Percentiles rank a stretch among this genome's conserved stretches.
Conservation (phyloP, 2,888 invertebrate genomes). For the Monoplex corrugatus region DNA sequence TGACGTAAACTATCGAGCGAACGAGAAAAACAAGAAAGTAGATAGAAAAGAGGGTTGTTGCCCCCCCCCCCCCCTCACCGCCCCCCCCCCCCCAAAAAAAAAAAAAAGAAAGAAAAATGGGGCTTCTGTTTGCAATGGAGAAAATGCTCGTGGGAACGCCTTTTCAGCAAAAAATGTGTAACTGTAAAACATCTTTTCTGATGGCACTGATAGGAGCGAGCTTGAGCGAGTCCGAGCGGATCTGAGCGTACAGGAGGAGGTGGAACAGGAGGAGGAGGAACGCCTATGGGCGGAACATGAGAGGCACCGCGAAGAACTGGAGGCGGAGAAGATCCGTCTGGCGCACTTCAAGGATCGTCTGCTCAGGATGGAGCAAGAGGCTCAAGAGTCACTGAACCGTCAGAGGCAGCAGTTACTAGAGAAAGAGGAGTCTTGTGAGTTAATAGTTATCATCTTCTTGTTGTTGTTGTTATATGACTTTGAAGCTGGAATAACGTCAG, state of each 20-base stretch:
- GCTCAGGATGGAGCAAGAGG: constrained; percentile 62
- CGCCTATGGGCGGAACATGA: constrained; percentile 69
- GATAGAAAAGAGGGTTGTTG: no score
- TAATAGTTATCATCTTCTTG: no score
- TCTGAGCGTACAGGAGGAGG: constrained; percentile 67
- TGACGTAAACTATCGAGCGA: no score
- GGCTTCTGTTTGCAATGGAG: background rate
- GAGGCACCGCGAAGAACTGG: constrained; percentile 68
- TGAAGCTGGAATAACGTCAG: background rate
- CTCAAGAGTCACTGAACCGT: constrained; percentile 63
- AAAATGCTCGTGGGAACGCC: background rate
- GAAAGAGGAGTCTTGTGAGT: constrained; percentile 71
- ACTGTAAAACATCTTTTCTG: no score
- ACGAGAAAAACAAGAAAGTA: no score
- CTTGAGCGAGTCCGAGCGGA: constrained; percentile 67
- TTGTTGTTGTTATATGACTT: no score
- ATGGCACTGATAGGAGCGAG: constrained; percentile 73
- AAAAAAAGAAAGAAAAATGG: background rate
- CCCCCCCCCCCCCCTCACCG: background rate
- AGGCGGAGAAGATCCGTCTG: constrained; percentile 68
- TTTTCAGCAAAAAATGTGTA: no score
- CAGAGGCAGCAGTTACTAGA: constrained; percentile 65
- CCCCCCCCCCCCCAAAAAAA: background rate
- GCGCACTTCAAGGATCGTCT: constrained; percentile 64
- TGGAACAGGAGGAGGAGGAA: constrained; percentile 69